A percentile compares a stretch with the other conserved stretches of the same genome.
Evolutionary conservation across 2,888 invertebrate genomes (phyloP).

Genomic region (Allacma fusca): DNA sequence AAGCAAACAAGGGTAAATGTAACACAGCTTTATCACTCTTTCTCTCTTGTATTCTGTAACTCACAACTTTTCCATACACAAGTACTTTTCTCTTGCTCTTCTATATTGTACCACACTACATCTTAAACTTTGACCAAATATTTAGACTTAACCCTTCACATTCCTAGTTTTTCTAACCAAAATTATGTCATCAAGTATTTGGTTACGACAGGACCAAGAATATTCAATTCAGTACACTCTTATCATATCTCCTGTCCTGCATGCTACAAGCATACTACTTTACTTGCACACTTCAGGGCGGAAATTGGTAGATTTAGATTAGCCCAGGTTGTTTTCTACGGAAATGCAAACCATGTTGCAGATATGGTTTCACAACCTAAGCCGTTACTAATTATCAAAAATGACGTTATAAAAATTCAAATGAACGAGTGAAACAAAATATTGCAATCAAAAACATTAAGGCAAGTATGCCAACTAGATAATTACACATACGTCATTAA

Average conservation of each 20-base stretch:
- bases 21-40: slow-evolving; percentile 27
- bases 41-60: slow-evolving; percentile 9
- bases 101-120: not conserved
- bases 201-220: not conserved
- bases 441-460: too few species aligned
- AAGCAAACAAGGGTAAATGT: slow-evolving; percentile 39
- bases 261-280: too few species aligned
- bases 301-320: not conserved
- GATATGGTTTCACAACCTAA: not conserved
- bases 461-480: too few species aligned
- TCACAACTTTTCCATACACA: slow-evolving; percentile 29
- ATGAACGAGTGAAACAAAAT: too few species aligned
- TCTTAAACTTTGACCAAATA: not conserved
- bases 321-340: not conserved
- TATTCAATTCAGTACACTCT: too few species aligned
- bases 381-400: not conserved
- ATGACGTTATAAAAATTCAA: too few species aligned
- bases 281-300: not conserved
- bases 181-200: not conserved
- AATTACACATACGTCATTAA: too few species aligned
- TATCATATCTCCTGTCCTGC: too few species aligned
- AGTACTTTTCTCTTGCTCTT: not conserved
- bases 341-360: not conserved
- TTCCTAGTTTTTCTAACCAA: not conserved
- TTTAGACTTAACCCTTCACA: not conserved